Conservation (phyloP, 1,140 invertebrate species). For the Drosophila sucinea region DNA sequence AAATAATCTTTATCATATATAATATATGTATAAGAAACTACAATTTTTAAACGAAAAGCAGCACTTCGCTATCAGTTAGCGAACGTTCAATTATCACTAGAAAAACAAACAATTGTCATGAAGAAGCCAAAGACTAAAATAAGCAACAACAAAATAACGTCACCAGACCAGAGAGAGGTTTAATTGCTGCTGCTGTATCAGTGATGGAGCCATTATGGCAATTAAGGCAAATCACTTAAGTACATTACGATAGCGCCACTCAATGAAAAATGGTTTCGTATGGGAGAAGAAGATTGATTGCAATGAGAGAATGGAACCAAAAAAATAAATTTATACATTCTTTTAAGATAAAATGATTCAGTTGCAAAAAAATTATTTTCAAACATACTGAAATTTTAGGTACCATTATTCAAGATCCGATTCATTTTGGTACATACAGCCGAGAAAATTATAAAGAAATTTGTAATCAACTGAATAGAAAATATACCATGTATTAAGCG, state of each 20-base stretch:
- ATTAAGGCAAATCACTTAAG: constrained; percentile 44
- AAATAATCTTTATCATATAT: not conserved
- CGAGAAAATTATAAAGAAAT: too few relatives aligned
- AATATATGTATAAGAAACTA: constrained; percentile 7
- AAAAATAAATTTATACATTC: constrained; percentile 11
- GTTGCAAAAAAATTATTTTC: too few relatives aligned
- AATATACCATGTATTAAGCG: too few relatives aligned
- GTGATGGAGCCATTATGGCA: constrained; percentile 6
- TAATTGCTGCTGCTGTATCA: constrained; percentile 13
- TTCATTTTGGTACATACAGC: too few relatives aligned
- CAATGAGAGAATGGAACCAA: constrained; percentile 20
- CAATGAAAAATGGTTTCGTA: constrained; percentile 6
- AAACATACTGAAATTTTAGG: too few relatives aligned
- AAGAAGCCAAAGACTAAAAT: constrained; percentile 25
- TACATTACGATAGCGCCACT: constrained; percentile 49
- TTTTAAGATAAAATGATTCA: not conserved
- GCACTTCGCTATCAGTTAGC: constrained; percentile 23
- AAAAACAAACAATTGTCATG: constrained; percentile 54
- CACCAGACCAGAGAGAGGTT: constrained; percentile 3
- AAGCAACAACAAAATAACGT: constrained; percentile 12
- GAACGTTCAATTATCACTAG: constrained; percentile 42
- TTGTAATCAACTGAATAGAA: too few relatives aligned
- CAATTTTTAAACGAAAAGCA: not conserved
- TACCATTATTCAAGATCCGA: too few relatives aligned
- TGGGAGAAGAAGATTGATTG: not conserved